phyloP scores from a whole-genome alignment of 2,888 invertebrate genomes.

The Trimorus sp. region DNA sequence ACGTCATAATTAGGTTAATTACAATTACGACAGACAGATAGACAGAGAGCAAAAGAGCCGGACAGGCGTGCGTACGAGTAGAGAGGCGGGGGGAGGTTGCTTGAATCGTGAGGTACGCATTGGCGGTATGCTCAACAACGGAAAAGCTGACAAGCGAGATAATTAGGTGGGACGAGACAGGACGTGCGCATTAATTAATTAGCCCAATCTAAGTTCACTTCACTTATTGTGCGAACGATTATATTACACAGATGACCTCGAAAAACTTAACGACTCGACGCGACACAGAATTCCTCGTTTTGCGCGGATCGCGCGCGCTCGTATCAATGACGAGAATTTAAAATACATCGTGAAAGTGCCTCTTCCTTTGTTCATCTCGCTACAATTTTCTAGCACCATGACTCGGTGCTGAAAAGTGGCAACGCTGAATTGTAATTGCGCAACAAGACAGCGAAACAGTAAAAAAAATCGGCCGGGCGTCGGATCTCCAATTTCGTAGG shows the following conservation, averaged over 20 bases:
- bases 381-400: no score
- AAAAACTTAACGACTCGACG: slow-evolving; percentile 66
- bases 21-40: slow-evolving; percentile 76
- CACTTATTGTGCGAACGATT: slow-evolving; percentile 75
- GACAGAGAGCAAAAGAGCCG: slow-evolving; percentile 59
- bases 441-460: no score
- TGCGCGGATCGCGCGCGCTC: not conserved
- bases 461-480: no score
- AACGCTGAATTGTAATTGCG: no score
- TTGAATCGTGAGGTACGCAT: slow-evolving; percentile 67
- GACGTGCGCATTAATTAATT: slow-evolving; percentile 82
- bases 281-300: slow-evolving; percentile 33
- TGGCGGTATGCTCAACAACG: slow-evolving; percentile 74
- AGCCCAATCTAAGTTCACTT: slow-evolving; percentile 81
- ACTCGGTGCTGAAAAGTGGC: no score
- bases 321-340: no score
- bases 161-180: slow-evolving; percentile 81
- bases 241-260: slow-evolving; percentile 73
- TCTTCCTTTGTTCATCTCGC: no score
- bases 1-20: slow-evolving; percentile 81
- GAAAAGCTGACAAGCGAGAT: slow-evolving; percentile 79
- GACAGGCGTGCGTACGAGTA: not conserved
- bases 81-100: slow-evolving; percentile 52
- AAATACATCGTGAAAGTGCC: no score
- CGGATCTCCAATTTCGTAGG: no score